Evolutionary conservation across 2,888 invertebrate species (phyloP).

Genomic region (Teinopalpus imperialis): DNA sequence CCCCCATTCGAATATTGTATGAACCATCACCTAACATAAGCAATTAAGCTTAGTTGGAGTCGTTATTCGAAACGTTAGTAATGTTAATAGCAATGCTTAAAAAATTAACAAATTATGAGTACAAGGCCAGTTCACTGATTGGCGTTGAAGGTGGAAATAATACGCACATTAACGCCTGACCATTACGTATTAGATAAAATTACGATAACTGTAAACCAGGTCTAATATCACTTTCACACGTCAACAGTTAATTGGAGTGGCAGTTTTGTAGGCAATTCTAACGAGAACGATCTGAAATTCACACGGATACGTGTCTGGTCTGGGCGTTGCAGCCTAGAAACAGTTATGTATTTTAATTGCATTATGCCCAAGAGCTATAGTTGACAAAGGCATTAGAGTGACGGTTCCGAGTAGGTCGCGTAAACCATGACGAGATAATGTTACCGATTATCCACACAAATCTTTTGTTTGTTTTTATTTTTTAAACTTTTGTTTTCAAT

Average conservation of each 20-base stretch:
- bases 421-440: neutral
- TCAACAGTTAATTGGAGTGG: neutral
- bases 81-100: no score
- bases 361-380: constrained; percentile 11
- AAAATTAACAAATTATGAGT: no score
- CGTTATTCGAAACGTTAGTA: no score
- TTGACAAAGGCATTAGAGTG: neutral
- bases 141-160: neutral
- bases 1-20: no score
- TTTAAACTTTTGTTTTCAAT: no score
- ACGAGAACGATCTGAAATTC: neutral
- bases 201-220: neutral
- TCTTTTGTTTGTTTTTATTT: no score
- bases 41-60: no score
- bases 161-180: neutral
- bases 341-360: constrained; percentile 4
- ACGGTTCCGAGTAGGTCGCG: neutral
- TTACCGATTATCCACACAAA: no score
- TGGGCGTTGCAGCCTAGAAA: constrained; percentile 7
- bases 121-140: neutral
- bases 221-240: constrained; percentile 4
- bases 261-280: constrained; percentile 6
- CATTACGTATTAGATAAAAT: constrained; percentile 8
- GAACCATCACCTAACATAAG: no score
- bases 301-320: constrained; percentile 6